These are phyloP conservation scores for Chrysogorgia sp. DNA, from an alignment of 92 coral and sea anemone genomes.

Conservation along the genomic window DNA sequence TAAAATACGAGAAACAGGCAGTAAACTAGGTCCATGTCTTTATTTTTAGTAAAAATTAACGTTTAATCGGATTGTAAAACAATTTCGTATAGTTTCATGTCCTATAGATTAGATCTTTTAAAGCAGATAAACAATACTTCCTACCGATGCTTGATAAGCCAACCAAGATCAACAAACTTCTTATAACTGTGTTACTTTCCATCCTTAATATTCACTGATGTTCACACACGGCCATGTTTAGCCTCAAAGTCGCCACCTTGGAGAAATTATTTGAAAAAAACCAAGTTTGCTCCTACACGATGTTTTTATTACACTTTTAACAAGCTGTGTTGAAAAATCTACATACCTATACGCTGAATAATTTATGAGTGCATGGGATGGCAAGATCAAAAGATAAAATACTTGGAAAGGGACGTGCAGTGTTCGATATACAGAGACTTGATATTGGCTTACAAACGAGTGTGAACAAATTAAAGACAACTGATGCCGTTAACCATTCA, in stretches of 20 bases:
- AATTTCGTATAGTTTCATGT: background rate
- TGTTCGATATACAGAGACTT: background rate
- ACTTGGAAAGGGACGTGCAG: background rate
- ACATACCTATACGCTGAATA: too few species aligned
- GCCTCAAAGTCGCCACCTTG: background rate
- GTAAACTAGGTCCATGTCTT: too few species aligned
- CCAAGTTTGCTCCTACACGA: too few species aligned
- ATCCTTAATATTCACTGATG: background rate
- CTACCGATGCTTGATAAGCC: constrained; percentile 5
- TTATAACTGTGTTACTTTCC: background rate
- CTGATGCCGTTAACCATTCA: background rate
- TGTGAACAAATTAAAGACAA: background rate
- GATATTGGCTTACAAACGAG: background rate
- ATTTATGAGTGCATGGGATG: too few species aligned
- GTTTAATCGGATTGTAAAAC: background rate
- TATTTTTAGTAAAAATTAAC: background rate
- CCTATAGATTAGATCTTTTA: background rate
- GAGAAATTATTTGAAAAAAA: too few species aligned
- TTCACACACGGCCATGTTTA: background rate
- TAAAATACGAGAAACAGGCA: too few species aligned
- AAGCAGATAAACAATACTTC: background rate
- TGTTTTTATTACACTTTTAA: too few species aligned
- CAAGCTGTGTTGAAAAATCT: too few species aligned
- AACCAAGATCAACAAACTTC: background rate
- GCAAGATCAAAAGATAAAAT: too few species aligned